Base-by-base conservation (phyloP, 2,113 vertebrate genomes). In the Cyanoramphus novaezelandiae region DNA sequence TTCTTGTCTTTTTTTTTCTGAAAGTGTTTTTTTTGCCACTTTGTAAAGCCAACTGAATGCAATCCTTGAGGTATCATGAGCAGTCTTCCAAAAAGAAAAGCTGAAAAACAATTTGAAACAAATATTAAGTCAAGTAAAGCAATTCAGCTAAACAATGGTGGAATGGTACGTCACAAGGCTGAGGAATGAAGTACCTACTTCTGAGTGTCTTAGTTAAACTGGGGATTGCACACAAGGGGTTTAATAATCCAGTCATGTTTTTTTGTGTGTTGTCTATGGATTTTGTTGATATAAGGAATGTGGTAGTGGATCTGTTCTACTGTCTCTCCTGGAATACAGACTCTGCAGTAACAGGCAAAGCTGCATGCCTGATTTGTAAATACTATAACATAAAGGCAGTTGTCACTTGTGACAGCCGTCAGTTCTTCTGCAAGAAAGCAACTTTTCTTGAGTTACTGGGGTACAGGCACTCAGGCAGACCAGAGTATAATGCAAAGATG, bases 11-110 rank as follows among this genome's bases (percentile, higher is more conserved):
- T 9, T 35, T 71, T 71, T 10, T 78, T 49, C 5, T 52, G 18
- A 25, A 95, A 92, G 9, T 53, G 18, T 87, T 96, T 84, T 17
- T 29, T 92, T 71, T 88, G 53, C 72, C 31, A 63, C 50, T 94
- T 86, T 84, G 27, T 91, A 79, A 68, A 94, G 69, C 84, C 18
- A 71, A 90, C 25, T 86, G 63, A 87, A 90, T 59, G 20, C 19
- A 91, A 59, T 50, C 89, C 57, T 82, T 27, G 75, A 90, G 93
- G 76, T 68, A 78, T 63, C 57, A 49, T 77, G 68, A 76, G 35
- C 82, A 97, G 49, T n/a, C 82, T 93, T 97, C 81, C 72, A 97
- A 75, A 92, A 78, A 92, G 19, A 75, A 95, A 93, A 94, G 31
- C 19, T 74, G 41, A 93, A 93, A 95, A 95, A 41, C 28, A 94